phyloP scores from a whole-genome alignment of 2,797 vertebrate genomes.

The Antennarius maculatus region DNA sequence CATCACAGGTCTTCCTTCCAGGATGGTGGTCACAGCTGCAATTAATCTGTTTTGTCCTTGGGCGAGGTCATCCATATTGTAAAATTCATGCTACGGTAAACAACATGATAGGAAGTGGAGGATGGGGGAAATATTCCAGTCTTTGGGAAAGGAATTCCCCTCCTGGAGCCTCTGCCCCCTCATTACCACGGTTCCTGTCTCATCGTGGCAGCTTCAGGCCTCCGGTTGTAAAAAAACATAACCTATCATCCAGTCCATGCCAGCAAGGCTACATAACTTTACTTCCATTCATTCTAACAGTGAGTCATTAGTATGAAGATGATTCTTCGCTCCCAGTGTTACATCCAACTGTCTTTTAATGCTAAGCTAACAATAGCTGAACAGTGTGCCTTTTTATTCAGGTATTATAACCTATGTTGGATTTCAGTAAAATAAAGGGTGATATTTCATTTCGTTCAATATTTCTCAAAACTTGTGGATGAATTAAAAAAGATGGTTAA shows the following conservation, averaged over 20 bases:
- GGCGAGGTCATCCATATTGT: constrained; percentile 45
- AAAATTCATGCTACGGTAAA: constrained; percentile 32
- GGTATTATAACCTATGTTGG: constrained; percentile 58
- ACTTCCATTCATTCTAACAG: constrained; percentile 62
- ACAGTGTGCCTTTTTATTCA: constrained; percentile 66
- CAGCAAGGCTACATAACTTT: constrained; percentile 36
- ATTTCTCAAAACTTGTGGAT: constrained; percentile 75
- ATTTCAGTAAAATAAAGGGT: constrained; percentile 73
- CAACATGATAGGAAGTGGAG: constrained; percentile 14
- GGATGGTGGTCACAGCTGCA: constrained; percentile 62
- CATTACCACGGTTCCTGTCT: constrained; percentile 55
- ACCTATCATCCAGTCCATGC: constrained; percentile 40
- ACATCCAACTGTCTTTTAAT: constrained; percentile 76
- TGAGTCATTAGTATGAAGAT: constrained; percentile 75
- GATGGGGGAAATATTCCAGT: constrained; percentile 12
- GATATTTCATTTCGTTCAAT: constrained; percentile 73
- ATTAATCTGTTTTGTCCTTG: constrained; percentile 56
- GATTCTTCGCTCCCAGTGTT: constrained; percentile 69
- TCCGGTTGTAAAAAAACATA: constrained; percentile 47
- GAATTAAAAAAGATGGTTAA: constrained; percentile 62
- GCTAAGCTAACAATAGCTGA: constrained; percentile 73
- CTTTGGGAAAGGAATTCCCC: constrained; percentile 48
- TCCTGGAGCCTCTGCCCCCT: constrained; percentile 37
- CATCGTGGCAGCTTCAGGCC: constrained; percentile 38
- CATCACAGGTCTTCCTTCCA: constrained; percentile 58